These are phyloP conservation scores for Anser brachyrhynchus DNA, from an alignment of 2,113 vertebrate species.

Conservation along the genomic window DNA sequence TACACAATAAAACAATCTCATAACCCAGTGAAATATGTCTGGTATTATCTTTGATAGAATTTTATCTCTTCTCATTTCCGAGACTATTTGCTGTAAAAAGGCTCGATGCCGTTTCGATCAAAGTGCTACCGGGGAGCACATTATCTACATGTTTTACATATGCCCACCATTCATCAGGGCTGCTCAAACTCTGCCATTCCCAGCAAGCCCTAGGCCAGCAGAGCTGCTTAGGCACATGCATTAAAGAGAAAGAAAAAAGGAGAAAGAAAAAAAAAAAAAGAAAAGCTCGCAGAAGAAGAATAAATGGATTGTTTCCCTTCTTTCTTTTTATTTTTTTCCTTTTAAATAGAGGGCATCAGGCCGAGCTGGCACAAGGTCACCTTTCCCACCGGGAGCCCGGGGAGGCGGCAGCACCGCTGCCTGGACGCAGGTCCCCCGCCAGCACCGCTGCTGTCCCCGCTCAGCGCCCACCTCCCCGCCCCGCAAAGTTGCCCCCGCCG, in stretches of 20 bases:
- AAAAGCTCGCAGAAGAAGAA: not conserved
- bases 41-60: slow-evolving; percentile 73
- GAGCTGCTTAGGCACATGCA: slow-evolving; percentile 11
- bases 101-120: slow-evolving; percentile 31
- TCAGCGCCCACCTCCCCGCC: not conserved
- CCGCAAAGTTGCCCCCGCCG: not conserved
- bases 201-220: not conserved
- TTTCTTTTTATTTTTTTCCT: not conserved
- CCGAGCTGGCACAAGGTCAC: slow-evolving; percentile 74
- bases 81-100: slow-evolving; percentile 56
- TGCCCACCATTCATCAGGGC: slow-evolving; percentile 46
- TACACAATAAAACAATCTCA: slow-evolving; percentile 78
- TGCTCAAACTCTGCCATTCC: slow-evolving; percentile 45
- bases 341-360: slow-evolving; percentile 12
- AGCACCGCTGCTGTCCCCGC: not conserved
- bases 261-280: too few species aligned
- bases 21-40: slow-evolving; percentile 78
- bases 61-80: slow-evolving; percentile 78
- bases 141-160: slow-evolving; percentile 31
- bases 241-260: not conserved
- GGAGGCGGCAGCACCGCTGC: not conserved
- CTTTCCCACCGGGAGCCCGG: slow-evolving; percentile 55
- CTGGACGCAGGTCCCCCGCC: slow-evolving; percentile 37
- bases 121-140: not conserved
- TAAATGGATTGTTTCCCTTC: not conserved